phyloP scores from a whole-genome alignment of 2,113 vertebrate species.

The Zapornia atra region DNA sequence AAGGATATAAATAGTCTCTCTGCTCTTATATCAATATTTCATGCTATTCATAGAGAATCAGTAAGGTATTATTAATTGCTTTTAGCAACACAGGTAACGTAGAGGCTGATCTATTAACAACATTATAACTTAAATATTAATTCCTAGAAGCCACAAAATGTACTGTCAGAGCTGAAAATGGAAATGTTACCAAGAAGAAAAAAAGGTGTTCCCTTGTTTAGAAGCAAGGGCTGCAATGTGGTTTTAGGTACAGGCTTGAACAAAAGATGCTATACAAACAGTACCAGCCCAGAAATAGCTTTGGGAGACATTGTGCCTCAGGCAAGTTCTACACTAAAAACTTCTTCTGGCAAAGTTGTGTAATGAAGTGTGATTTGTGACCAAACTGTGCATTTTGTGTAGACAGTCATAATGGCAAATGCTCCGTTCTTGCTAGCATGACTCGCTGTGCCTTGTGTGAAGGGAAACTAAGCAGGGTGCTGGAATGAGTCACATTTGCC shows the following conservation, averaged over 20 bases:
- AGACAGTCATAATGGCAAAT: neutral
- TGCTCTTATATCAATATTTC: slow-evolving; percentile 63
- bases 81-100: slow-evolving; percentile 51
- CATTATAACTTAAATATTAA: slow-evolving; percentile 63
- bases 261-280: neutral
- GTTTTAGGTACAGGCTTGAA: slow-evolving; percentile 11
- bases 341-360: neutral
- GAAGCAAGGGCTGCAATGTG: neutral
- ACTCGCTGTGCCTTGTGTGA: neutral
- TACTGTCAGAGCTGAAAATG: slow-evolving; percentile 7
- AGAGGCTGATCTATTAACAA: slow-evolving; percentile 51
- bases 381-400: neutral
- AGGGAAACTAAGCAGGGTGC: neutral
- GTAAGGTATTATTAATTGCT: slow-evolving; percentile 64
- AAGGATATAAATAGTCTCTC: slow-evolving; percentile 60
- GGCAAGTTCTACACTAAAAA: neutral
- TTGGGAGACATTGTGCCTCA: neutral
- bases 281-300: neutral
- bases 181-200: neutral
- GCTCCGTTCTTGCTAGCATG: rapidly evolving
- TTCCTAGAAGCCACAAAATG: slow-evolving; percentile 21
- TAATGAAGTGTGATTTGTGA: neutral
- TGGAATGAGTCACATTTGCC: neutral
- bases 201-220: neutral
- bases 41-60: slow-evolving; percentile 42